Evolutionary conservation across 2,113 vertebrate genomes (phyloP), one percentile per base, ranked within the genome.

Genomic region (Dipodomys stephensi): DNA sequence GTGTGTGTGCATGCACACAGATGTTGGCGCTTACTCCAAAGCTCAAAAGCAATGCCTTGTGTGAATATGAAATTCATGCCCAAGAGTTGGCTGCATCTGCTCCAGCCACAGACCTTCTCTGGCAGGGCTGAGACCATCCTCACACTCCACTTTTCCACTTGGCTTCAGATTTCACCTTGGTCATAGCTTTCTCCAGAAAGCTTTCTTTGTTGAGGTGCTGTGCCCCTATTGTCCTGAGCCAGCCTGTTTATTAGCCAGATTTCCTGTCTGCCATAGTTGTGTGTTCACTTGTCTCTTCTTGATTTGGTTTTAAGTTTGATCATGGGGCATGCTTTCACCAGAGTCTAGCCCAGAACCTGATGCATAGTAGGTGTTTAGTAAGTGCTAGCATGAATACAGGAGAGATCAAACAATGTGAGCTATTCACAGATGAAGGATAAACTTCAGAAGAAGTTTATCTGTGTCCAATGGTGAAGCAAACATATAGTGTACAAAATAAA

Each of bases 61-160:
- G 76, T 62, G 13, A 2, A 25, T 12, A 23, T 53, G 39, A 39
- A 46, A n/a, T 44, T 23, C 11, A 19, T 1, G 25, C 57, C 4
- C 22, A 32, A 49, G 44, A 28, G 19, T 27, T 16, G 1, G 0
- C 1, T 39, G 4, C 0, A 2, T 2, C 27, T 19, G 49, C 30
- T 73, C 8, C 39, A 53, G 49, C 18, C 49, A 64, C 0, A 1
- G 35, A n/a, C 10, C 8, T 72, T 64, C 16, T 65, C 74, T 46
- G 53, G 35, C 4, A 27, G 25, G 44, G 35, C 1, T 23, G n/a
- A 62, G 76, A 49, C 39, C 39, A 39, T 39, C 39, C 10, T 62
- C 25, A 30, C 5, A 0, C 32, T 49, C 16, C 23, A 10, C 27
- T 74, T n/a, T 19, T 83, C 68, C 15, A 28, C 16, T 15, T 68